These are phyloP conservation scores for Drosophila rhopaloa DNA, from an alignment of 1,140 invertebrate species.

Conservation along the genomic window DNA sequence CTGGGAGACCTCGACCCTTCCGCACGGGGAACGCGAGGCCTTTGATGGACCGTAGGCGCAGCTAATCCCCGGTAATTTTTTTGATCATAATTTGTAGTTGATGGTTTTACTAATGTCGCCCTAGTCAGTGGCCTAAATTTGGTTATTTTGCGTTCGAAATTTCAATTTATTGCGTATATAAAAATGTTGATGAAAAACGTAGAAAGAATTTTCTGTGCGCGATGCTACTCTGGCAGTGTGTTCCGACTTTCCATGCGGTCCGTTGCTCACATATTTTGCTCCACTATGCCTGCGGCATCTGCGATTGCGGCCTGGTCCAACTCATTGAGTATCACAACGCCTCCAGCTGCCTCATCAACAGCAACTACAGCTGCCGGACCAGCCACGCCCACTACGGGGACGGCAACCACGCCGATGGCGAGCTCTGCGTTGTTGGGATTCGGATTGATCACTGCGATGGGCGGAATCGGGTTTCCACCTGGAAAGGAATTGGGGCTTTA, in stretches of 20 bases:
- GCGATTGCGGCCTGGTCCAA: slow-evolving; percentile 65
- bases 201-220: slow-evolving; percentile 63
- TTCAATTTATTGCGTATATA: slow-evolving; percentile 63
- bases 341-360: slow-evolving; percentile 77
- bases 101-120: slow-evolving; percentile 1
- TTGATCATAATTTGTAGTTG: slow-evolving; percentile 4
- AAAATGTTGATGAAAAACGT: slow-evolving; percentile 71
- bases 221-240: slow-evolving; percentile 64
- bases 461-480: slow-evolving; percentile 86
- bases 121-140: not conserved
- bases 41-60: slow-evolving; percentile 59
- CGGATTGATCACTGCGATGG: slow-evolving; percentile 69
- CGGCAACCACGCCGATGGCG: slow-evolving; percentile 32
- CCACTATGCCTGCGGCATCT: slow-evolving; percentile 41
- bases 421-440: slow-evolving; percentile 60
- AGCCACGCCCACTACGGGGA: slow-evolving; percentile 30
- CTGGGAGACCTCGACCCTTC: slow-evolving; percentile 87
- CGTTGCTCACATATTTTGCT: slow-evolving; percentile 53
- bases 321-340: slow-evolving; percentile 68
- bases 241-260: slow-evolving; percentile 4
- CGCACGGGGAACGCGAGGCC: slow-evolving; percentile 63
- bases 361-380: slow-evolving; percentile 59
- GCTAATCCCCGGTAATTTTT: not conserved
- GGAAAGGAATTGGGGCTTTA: not conserved
- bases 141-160: slow-evolving; percentile 25